These are phyloP conservation scores for Porites evermanni DNA, from an alignment of 92 coral and sea anemone species.

Conservation along the genomic window DNA sequence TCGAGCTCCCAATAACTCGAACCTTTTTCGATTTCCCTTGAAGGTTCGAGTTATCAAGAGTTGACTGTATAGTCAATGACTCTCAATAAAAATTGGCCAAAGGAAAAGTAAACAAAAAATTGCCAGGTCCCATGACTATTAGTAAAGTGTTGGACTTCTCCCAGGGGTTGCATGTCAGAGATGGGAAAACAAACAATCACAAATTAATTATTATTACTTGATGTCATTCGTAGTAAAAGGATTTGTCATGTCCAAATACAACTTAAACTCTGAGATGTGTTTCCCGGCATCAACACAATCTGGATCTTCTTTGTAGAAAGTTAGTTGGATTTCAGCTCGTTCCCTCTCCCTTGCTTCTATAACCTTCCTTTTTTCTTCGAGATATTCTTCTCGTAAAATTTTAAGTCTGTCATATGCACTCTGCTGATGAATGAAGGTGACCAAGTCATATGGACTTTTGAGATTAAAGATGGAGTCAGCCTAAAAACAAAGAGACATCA, in stretches of 20 bases:
- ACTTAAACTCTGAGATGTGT: conserved; percentile 70
- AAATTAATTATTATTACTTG: conserved; percentile 65
- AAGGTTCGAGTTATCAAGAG: too few relatives aligned
- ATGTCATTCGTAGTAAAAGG: conserved; percentile 82
- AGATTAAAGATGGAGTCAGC: conserved; percentile 83
- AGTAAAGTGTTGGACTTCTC: too few relatives aligned
- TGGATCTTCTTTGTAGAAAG: conserved; percentile 79
- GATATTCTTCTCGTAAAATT: conserved; percentile 55
- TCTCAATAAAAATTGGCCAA: too few relatives aligned
- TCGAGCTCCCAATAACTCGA: too few relatives aligned
- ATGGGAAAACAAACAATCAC: neutral
- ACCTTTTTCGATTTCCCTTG: too few relatives aligned
- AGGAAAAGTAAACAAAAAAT: too few relatives aligned
- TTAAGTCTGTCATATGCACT: conserved; percentile 59
- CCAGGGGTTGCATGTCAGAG: too few relatives aligned
- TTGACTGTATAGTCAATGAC: too few relatives aligned
- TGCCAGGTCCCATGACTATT: too few relatives aligned
- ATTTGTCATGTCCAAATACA: conserved; percentile 70
- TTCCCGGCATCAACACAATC: conserved; percentile 72
- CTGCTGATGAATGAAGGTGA: conserved; percentile 86
- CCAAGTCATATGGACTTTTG: conserved; percentile 85
- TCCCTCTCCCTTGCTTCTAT: conserved; percentile 58
- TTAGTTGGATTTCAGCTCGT: conserved; percentile 38
- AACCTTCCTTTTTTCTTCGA: conserved; percentile 60
- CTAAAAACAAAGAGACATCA: conserved; percentile 48